These are phyloP conservation scores for Actias luna DNA, from an alignment of 2,888 invertebrate species.

Conservation along the genomic window DNA sequence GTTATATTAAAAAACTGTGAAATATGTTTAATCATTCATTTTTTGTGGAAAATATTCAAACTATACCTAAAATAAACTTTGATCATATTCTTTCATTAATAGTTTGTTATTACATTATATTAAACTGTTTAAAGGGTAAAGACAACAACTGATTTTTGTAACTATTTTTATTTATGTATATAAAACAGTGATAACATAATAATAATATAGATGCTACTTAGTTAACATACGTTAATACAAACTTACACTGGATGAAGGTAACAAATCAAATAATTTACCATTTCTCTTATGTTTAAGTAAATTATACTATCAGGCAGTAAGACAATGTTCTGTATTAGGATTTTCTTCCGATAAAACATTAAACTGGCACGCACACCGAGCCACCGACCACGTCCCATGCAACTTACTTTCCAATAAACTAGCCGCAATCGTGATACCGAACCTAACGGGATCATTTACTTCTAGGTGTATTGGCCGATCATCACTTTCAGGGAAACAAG, in stretches of 20 bases:
- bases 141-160: no score
- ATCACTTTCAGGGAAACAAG: constrained; percentile 44
- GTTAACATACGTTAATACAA: background rate
- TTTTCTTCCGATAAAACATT: constrained; percentile 50
- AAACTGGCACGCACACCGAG: constrained; percentile 42
- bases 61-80: no score
- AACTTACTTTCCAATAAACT: constrained; percentile 77
- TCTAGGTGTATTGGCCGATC: constrained; percentile 56
- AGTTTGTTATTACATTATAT: no score
- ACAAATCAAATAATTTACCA: background rate
- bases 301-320: constrained; percentile 21
- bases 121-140: no score
- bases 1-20: no score
- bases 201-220: no score
- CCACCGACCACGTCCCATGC: constrained; percentile 59
- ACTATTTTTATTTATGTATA: no score
- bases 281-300: constrained; percentile 12
- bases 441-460: constrained; percentile 72
- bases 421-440: constrained; percentile 71
- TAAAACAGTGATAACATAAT: no score
- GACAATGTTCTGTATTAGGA: constrained; percentile 39
- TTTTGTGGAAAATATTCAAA: no score
- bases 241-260: background rate
- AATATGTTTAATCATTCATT: no score
- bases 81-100: no score